phyloP scores from a whole-genome alignment of 1,140 invertebrate genomes.

The Apis laboriosa region DNA sequence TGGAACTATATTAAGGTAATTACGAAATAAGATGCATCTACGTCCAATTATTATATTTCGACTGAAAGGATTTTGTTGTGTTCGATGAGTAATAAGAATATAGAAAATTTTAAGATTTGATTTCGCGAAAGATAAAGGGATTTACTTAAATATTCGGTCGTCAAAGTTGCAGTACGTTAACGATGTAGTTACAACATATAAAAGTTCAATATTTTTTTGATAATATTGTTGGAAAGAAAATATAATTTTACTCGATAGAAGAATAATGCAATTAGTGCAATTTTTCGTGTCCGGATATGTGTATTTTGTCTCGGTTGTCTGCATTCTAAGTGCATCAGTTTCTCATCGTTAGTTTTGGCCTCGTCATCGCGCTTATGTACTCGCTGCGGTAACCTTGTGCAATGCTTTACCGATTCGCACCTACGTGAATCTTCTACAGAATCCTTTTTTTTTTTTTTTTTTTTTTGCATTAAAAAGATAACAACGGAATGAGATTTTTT shows the following conservation, averaged over 20 bases:
- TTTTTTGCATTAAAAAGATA: neutral
- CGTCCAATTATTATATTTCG: no score
- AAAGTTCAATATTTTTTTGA: neutral
- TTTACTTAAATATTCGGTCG: no score
- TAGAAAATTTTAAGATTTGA: no score
- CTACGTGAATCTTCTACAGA: neutral
- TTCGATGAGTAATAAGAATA: neutral
- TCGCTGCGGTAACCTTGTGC: conserved; percentile 28
- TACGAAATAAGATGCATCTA: neutral
- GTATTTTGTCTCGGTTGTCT: neutral
- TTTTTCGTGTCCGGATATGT: neutral
- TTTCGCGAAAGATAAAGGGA: no score
- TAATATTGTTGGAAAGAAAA: neutral
- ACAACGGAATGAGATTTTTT: neutral
- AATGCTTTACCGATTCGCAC: conserved; percentile 17
- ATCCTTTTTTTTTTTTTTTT: no score
- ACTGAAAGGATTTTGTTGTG: neutral
- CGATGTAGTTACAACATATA: neutral
- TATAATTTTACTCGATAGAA: no score
- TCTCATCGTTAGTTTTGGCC: conserved; percentile 20
- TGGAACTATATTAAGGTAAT: neutral
- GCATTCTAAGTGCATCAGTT: conserved; percentile 6
- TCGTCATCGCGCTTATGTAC: conserved; percentile 22
- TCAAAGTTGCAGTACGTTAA: no score
- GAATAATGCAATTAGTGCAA: neutral